Evolutionary conservation across 2,113 vertebrate genomes (phyloP).

Genomic region (Odobenus rosmarus): DNA sequence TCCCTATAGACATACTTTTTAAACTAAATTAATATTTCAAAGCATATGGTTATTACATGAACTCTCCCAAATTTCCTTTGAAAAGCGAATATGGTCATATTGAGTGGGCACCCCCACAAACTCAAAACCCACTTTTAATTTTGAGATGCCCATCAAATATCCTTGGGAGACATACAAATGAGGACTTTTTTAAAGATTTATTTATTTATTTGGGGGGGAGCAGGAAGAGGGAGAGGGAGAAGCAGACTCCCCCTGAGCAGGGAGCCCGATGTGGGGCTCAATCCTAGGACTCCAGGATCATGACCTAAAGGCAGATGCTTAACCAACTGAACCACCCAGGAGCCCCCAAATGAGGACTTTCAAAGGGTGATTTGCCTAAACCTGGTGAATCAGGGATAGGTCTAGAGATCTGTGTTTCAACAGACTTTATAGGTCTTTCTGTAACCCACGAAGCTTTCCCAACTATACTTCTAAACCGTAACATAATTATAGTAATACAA

Average conservation of each 20-base stretch:
- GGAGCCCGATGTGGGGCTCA: no score
- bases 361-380: background rate
- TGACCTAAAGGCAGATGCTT: no score
- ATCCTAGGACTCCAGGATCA: no score
- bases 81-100: background rate
- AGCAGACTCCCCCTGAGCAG: no score
- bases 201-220: no score
- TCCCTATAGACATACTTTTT: background rate
- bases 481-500: background rate
- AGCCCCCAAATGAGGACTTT: background rate
- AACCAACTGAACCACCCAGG: no score
- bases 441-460: background rate
- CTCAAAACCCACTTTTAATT: background rate
- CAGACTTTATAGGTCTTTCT: background rate
- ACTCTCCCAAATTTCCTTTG: constrained; percentile 12
- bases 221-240: no score
- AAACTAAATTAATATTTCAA: constrained; percentile 1
- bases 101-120: background rate
- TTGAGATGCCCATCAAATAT: background rate
- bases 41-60: background rate
- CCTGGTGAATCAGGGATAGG: background rate
- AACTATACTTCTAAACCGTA: background rate
- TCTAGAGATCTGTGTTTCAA: background rate
- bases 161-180: background rate
- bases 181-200: background rate